A percentile compares a stretch with the other conserved stretches of the same genome.
phyloP scores from a whole-genome alignment of 1,140 invertebrate species.

The Heliconius hewitsoni region DNA sequence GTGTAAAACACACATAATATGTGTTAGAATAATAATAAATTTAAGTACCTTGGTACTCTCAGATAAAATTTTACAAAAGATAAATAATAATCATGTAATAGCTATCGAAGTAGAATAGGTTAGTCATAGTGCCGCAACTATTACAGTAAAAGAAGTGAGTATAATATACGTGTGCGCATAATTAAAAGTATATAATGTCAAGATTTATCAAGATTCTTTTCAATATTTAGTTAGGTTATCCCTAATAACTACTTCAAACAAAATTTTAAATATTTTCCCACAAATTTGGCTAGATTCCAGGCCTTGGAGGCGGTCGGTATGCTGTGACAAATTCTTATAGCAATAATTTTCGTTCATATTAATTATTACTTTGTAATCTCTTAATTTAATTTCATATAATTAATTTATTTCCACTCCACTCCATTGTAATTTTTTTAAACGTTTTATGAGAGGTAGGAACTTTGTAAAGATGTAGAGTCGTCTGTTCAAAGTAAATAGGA shows the following conservation, averaged over 20 bases:
- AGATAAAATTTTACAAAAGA: background rate
- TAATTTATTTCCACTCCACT: too few relatives aligned
- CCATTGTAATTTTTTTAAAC: too few relatives aligned
- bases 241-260: conserved; percentile 29
- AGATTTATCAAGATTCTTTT: conserved; percentile 23
- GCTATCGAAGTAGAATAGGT: background rate
- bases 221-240: conserved; percentile 31
- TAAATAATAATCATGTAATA: background rate
- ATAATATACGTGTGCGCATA: background rate
- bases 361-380: background rate
- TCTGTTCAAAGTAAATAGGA: too few relatives aligned
- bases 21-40: background rate
- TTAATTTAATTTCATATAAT: background rate
- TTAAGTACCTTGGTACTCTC: background rate
- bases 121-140: too few relatives aligned
- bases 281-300: conserved; percentile 32
- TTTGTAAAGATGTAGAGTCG: too few relatives aligned
- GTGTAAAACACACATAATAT: background rate
- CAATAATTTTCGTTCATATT: background rate
- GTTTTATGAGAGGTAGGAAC: too few relatives aligned
- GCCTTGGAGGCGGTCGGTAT: conserved; percentile 26
- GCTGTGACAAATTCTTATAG: conserved; percentile 28
- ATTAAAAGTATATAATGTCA: background rate
- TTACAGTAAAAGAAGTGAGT: background rate
- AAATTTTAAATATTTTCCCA: conserved; percentile 39